Percentiles rank a stretch among this genome's conserved stretches.
These are phyloP conservation scores for Ariopsis seemanni DNA, from an alignment of 2,113 vertebrate genomes.

Conservation along the genomic window DNA sequence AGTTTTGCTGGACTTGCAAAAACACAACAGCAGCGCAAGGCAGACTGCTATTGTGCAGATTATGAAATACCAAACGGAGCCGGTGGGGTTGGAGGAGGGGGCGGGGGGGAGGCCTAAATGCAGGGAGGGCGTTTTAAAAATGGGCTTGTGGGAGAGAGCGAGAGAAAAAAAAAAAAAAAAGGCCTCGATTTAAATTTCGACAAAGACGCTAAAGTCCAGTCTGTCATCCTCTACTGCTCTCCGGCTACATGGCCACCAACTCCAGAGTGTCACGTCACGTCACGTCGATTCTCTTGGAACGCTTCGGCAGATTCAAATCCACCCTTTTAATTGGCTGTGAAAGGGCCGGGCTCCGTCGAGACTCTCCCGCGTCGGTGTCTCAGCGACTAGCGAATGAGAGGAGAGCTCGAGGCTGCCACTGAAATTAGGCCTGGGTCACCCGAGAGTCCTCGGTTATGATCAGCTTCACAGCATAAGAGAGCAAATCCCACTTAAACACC, in stretches of 20 bases:
- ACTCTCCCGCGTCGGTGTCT: constrained; percentile 1
- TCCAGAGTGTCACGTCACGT: background rate
- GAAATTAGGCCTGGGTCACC: constrained; percentile 42
- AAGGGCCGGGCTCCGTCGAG: constrained; percentile 30
- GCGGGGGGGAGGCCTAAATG: background rate
- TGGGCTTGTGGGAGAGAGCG: background rate
- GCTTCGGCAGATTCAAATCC: constrained; percentile 23
- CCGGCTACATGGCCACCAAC: constrained; percentile 17
- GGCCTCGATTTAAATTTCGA: background rate
- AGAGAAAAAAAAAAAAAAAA: background rate
- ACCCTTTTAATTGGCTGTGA: constrained; percentile 52
- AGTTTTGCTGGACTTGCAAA: constrained; percentile 36
- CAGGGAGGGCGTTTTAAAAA: constrained; percentile 17
- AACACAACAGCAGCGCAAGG: background rate
- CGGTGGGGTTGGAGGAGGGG: background rate
- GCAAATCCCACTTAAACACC: constrained; percentile 24
- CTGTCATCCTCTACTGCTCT: constrained; percentile 21
- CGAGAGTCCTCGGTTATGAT: constrained; percentile 38
- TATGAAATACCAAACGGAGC: constrained; percentile 9
- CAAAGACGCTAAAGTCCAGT: constrained; percentile 12
- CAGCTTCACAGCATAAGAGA: background rate
- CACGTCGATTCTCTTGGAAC: background rate
- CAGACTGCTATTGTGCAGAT: constrained; percentile 2
- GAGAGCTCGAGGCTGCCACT: constrained; percentile 32
- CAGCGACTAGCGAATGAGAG: constrained; percentile 26